Evolutionary conservation across 2,888 invertebrate species (phyloP), one percentile per base, ranked within the genome.

Genomic region (Tenthredo amoena): DNA sequence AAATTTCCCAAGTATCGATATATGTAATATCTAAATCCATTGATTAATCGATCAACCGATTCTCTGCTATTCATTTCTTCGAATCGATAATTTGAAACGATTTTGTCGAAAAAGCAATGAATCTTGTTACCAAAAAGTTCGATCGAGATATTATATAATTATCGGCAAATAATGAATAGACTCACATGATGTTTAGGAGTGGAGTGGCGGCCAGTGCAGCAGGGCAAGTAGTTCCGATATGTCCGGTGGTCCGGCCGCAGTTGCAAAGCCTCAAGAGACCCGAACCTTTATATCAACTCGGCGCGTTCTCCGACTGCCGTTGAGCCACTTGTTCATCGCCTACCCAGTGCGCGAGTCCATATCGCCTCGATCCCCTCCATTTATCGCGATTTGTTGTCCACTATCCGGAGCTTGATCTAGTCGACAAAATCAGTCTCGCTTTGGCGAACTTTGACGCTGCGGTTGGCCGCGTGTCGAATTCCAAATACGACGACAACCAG

Each of bases 171-270:
- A 7, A 62, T 5, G 31, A n/a, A 83, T n/a, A 31, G 85, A 92
- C 93, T 92, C 86, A 93, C 93, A 92, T 93, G 92, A 91, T 92
- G 92, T 88, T 92, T 87, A 87, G 89, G 87, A 88, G 90, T 91
- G 92, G 92, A 92, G 92, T 92, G 92, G 92, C 90, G 90, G 88
- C 47, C 68, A 43, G 71, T 47, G n/a, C 68, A 68, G 26, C 21
- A 26, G 12, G 43, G 18, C 50, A 47, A 68, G 83, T 47, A 10
- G 83, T 83, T 83, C 83, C 83, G 68, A 83, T 68, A 65, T 83
- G 83, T 83, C 83, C 83, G 83, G 83, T 71, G 83, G 71, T 71
- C 71, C 83, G 83, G 83, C 71, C 65, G 83, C 83, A 71, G 83
- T 83, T 83, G 83, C 68, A 43, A 83, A 68, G 83, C 62, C 68